Base-by-base conservation (phyloP, 2,113 vertebrate genomes). In the Andinoacara biseriatus region DNA sequence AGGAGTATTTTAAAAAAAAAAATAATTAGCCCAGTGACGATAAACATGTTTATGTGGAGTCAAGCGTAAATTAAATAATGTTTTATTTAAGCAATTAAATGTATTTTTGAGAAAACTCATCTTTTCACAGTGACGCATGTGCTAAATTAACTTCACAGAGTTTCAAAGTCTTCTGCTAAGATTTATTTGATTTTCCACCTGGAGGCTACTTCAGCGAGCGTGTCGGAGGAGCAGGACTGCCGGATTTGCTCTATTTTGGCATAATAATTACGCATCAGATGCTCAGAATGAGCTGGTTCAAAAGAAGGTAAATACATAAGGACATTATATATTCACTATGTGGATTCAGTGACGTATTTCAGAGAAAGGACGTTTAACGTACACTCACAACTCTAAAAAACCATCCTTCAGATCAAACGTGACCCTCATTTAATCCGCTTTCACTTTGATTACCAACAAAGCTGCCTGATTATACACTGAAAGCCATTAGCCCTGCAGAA, bases 191-290 rank as follows among this genome's bases (percentile, higher is more conserved):
- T 84, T 59, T 89, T 83, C 79, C 67, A 69, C 78, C 77, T 56
- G 77, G 56, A 74, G 43, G 29, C 33, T 58, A 46, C 35, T 84
- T 83, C 69, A 79, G 67, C 74, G 35, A 54, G 78, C 62, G 74
- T 81, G 79, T 63, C 81, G 74, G 65, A 80, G 58, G 52, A 82
- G 69, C 78, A 79, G 58, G 8, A 35, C 81, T 54, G 74, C 81
- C 83, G 85, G 82, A 74, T 43, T 54, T 15, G 80, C 56, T 74
- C 52, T 58, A 35, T 83, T 84, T 90, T 84, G 86, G 49, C 80
- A 69, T 79, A 84, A 87, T 80, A 58, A 56, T 83, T 72, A 88
- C 80, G 83, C 80, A 78, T 82, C 78, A 80, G 81, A 78, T 54
- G 54, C 58, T 84, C 81, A 74, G 58, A 78, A 57, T 74, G 79